Evolutionary conservation across 2,797 vertebrate species (phyloP).

Genomic region (Erethizon dorsatum): DNA sequence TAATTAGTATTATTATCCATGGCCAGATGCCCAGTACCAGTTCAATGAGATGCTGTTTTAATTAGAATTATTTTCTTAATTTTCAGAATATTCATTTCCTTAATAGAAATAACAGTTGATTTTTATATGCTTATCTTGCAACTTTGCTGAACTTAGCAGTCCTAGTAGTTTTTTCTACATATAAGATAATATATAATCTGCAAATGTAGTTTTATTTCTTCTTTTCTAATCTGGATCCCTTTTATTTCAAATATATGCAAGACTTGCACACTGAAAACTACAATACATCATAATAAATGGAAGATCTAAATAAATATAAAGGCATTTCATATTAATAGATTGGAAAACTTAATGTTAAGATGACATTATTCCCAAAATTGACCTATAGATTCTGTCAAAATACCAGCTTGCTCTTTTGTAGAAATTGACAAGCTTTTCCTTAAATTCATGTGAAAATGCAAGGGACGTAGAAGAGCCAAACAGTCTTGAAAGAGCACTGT

Average conservation of each 20-base stretch:
- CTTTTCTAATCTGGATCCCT: background rate
- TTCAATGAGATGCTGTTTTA: background rate
- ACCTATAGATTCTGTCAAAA: background rate
- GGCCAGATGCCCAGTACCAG: background rate
- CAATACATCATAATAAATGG: background rate
- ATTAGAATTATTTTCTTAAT: background rate
- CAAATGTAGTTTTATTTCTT: background rate
- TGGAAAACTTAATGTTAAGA: background rate
- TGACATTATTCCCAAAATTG: background rate
- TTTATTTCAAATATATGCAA: background rate
- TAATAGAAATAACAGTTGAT: background rate
- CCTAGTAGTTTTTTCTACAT: background rate
- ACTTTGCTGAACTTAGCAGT: background rate
- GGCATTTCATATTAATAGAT: background rate
- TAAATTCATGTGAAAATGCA: background rate
- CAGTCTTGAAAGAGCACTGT: background rate
- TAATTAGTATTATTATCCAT: background rate
- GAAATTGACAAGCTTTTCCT: background rate
- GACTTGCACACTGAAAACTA: background rate
- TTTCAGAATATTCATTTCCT: background rate
- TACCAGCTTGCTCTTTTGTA: background rate
- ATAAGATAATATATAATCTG: background rate
- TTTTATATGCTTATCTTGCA: background rate
- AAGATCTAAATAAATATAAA: background rate
- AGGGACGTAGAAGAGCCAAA: background rate